These are phyloP conservation scores for Lophius americanus DNA, from an alignment of 2,797 vertebrate species.

Conservation along the genomic window DNA sequence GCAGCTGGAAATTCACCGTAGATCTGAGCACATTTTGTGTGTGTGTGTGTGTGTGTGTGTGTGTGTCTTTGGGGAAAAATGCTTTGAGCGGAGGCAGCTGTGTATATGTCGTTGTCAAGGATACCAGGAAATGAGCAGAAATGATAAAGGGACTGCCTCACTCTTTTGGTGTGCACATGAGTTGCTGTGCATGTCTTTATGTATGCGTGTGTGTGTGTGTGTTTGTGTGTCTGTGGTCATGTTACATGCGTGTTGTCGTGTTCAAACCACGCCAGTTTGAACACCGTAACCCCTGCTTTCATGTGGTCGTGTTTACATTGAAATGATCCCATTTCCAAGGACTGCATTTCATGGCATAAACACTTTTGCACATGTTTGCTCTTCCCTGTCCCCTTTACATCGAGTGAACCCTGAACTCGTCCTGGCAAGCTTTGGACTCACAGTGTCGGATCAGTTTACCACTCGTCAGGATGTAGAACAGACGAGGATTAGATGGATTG, in stretches of 20 bases:
- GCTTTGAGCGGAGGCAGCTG: constrained; percentile 76
- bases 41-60: constrained; percentile 34
- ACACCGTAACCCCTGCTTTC: constrained; percentile 47
- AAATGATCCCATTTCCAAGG: constrained; percentile 41
- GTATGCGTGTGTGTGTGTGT: constrained; percentile 6
- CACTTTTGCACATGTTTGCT: constrained; percentile 44
- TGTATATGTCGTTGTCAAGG: constrained; percentile 79
- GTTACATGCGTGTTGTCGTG: constrained; percentile 11
- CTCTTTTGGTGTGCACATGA: constrained; percentile 16
- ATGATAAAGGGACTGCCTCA: constrained; percentile 47
- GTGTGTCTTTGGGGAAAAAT: constrained; percentile 46
- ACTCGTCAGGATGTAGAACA: constrained; percentile 16
- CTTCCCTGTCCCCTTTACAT: constrained; percentile 24
- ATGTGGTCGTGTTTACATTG: constrained; percentile 39
- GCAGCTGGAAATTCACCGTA: constrained; percentile 72
- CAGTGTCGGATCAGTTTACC: constrained; percentile 42
- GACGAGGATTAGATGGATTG: neutral
- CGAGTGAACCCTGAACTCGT: neutral
- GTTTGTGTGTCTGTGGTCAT: constrained; percentile 4
- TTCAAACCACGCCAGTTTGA: constrained; percentile 26
- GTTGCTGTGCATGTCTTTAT: neutral
- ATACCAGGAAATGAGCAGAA: constrained; percentile 73
- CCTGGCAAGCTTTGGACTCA: constrained; percentile 29
- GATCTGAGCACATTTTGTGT: constrained; percentile 34
- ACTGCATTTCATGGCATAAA: constrained; percentile 42